Conservation (phyloP, 2,113 vertebrate species). For the Rhynchomys soricoides region DNA sequence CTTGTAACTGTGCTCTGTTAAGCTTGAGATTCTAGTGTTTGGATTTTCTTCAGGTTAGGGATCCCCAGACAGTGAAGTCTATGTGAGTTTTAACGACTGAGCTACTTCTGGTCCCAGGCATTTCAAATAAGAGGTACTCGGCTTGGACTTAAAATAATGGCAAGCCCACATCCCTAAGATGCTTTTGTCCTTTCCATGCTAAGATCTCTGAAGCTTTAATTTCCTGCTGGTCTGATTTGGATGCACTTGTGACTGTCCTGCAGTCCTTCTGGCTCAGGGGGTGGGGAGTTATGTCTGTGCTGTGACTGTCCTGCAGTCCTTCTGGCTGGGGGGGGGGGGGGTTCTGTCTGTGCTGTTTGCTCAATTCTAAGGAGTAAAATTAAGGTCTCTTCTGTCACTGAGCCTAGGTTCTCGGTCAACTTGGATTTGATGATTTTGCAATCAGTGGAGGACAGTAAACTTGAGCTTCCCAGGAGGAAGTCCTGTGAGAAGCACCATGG, state of each 20-base stretch:
- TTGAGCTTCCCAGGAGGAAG: neutral
- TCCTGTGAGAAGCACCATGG: neutral
- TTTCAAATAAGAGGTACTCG: neutral
- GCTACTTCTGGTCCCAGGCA: neutral
- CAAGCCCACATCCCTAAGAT: neutral
- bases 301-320: neutral
- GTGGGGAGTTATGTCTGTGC: no score
- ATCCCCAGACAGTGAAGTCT: neutral
- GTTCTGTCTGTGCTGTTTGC: neutral
- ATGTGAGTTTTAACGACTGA: neutral
- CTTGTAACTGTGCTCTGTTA: neutral
- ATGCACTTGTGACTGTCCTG: neutral
- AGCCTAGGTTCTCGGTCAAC: neutral
- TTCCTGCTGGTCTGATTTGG: neutral
- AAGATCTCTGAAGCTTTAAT: neutral
- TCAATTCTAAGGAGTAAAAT: neutral
- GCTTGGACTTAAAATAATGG: neutral
- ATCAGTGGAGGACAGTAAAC: neutral
- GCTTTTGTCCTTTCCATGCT: neutral
- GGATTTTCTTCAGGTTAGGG: neutral
- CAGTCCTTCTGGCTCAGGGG: neutral
- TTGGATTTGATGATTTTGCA: constrained; percentile 37
- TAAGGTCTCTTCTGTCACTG: neutral
- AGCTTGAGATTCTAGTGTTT: neutral
- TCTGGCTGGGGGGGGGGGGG: neutral